These are phyloP conservation scores for Elysia chlorotica DNA, from an alignment of 1,140 invertebrate genomes.

Conservation along the genomic window DNA sequence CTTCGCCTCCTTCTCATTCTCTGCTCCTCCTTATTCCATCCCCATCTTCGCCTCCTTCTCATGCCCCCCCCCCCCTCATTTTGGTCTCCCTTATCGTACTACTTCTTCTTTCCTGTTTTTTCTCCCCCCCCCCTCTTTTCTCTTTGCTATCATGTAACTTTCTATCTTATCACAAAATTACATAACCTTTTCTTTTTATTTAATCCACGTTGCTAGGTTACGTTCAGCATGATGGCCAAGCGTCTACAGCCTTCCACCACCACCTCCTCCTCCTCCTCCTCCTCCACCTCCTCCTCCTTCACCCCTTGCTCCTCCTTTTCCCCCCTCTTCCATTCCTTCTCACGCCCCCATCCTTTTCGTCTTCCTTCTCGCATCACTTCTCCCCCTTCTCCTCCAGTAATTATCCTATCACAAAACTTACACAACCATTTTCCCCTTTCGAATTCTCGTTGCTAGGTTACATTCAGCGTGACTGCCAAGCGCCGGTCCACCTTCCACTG, in stretches of 20 bases:
- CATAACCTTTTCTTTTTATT: background rate
- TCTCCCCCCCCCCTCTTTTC: background rate
- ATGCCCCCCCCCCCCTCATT: background rate
- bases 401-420: background rate
- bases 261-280: background rate
- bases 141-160: background rate
- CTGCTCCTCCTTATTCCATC: background rate
- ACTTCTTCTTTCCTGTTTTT: background rate
- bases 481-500: background rate
- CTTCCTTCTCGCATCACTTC: background rate
- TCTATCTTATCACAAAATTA: background rate
- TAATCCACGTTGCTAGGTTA: no score
- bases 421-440: background rate
- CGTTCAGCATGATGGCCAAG: no score
- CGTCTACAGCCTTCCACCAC: background rate
- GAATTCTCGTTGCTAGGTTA: background rate
- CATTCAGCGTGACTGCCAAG: background rate
- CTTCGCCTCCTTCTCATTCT: background rate
- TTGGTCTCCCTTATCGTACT: background rate
- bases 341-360: background rate
- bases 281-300: background rate
- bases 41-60: slow-evolving; percentile 1
- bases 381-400: background rate
- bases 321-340: background rate
- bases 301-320: no score